Evolutionary conservation across 2,113 vertebrate genomes (phyloP).

Genomic region (Chauna torquata): DNA sequence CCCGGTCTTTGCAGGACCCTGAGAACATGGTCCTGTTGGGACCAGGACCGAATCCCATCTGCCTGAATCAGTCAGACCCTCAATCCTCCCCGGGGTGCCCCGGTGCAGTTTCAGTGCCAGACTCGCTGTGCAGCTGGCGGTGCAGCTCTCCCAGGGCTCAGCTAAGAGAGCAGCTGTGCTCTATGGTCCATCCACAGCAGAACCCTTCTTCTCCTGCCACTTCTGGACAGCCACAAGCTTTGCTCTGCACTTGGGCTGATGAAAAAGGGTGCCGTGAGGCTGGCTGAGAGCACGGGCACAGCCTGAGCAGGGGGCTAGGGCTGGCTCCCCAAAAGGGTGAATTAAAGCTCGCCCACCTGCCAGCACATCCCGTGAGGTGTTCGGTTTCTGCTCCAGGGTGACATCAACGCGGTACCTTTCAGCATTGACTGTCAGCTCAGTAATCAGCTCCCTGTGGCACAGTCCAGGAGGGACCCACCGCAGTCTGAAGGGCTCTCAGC

Average conservation of each 20-base stretch:
- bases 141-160: background rate
- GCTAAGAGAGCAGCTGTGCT: background rate
- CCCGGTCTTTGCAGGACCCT: background rate
- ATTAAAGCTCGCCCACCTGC: background rate
- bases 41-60: background rate
- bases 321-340: background rate
- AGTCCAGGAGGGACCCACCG: background rate
- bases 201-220: background rate
- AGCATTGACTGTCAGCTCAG: background rate
- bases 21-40: background rate
- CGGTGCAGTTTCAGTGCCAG: background rate
- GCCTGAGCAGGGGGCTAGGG: background rate
- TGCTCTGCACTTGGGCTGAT: background rate
- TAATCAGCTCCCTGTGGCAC: background rate
- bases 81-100: background rate
- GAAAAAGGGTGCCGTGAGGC: background rate
- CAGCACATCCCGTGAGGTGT: background rate
- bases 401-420: background rate
- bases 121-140: background rate
- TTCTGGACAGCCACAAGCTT: background rate
- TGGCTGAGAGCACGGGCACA: background rate
- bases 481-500: background rate
- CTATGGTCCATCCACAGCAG: background rate
- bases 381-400: background rate
- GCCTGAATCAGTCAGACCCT: fast-evolving